Base-by-base conservation (phyloP, 1,140 invertebrate genomes). In the Drosophila kikkawai region DNA sequence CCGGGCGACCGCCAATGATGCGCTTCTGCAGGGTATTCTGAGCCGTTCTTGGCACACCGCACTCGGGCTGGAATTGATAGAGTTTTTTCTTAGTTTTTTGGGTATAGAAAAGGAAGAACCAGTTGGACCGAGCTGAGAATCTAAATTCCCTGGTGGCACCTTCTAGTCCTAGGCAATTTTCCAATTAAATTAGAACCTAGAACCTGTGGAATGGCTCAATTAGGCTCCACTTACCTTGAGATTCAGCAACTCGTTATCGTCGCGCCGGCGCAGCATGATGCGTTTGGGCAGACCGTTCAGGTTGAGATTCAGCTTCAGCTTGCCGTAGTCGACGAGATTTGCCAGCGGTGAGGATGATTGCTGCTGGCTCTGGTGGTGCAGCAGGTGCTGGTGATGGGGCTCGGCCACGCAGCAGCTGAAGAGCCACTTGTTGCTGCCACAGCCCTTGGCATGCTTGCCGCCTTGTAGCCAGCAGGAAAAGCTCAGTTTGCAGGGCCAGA, bases 1-100 rank as follows among this genome's bases (percentile, higher is more conserved):
- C 96, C 51, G 95, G 95, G 12, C 95, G 92, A 4, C 96, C 96
- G 12, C 96, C 96, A 48, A 97, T 97, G 47, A 97, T 97, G 64
- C 97, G 93, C 82, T 97, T 97, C 80, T 95, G 95, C 12, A 97
- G 83, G 44, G 94, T 93, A 73, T 93, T 93, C 19, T 93, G 92
- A 0, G 93, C 65, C 56, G 93, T 82, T 67, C 92, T 93, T 3
- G 95, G 94, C n/a, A 95, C 76, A 22, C 95, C 95, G 76, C 95
- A 96, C 76, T 96, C 95, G 79, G 93, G 75, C 85, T 93, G 63
- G 80, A 84, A 94, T 42, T 8, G 26, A 15, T 26, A 6, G 1
- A 15, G 11, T 7, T 77, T 77, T 17, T 17, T 7, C 0, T 1
- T 32, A 6, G n/a, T 26, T 51, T n/a, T n/a, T 13, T 11, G 2